Evolutionary conservation across 2,888 invertebrate genomes (phyloP).

Genomic region (Copidosoma aretas): DNA sequence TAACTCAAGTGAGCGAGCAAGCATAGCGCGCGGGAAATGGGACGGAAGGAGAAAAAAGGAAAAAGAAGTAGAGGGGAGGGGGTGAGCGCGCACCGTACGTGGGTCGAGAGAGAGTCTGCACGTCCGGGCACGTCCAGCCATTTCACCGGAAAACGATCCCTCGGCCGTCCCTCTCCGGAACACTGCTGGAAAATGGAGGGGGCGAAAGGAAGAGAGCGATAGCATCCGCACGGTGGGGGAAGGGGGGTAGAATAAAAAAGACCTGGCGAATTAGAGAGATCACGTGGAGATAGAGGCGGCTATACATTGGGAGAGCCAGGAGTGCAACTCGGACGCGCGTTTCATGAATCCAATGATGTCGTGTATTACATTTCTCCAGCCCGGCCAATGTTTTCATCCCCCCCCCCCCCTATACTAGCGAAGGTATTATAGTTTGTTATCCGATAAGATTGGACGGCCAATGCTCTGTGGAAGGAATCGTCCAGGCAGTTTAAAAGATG

Average conservation of each 20-base stretch:
- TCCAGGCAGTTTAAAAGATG: too few relatives aligned
- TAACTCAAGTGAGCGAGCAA: neutral
- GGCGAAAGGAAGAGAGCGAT: neutral
- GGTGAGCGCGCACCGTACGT: neutral
- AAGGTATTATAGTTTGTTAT: slow-evolving; percentile 31
- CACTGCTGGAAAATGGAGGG: too few relatives aligned
- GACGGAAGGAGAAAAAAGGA: neutral
- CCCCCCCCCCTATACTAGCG: neutral
- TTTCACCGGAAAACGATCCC: slow-evolving; percentile 4
- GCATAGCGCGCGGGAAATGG: neutral
- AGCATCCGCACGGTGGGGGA: neutral
- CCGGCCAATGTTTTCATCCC: slow-evolving; percentile 16
- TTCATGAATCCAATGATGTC: slow-evolving; percentile 37
- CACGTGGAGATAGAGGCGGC: slow-evolving; percentile 31
- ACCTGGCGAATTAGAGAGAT: slow-evolving; percentile 32
- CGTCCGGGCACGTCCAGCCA: slow-evolving; percentile 27
- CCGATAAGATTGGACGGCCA: slow-evolving; percentile 34
- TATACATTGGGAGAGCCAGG: slow-evolving; percentile 5
- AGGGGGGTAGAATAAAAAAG: neutral
- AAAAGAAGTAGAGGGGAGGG: neutral
- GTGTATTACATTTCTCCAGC: slow-evolving; percentile 21
- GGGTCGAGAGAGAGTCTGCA: neutral
- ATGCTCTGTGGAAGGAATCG: slow-evolving; percentile 17
- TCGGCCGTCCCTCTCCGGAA: neutral
- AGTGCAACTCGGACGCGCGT: slow-evolving; percentile 27